A percentile compares a stretch with the other conserved stretches of the same genome.
These are phyloP conservation scores for Tipula lateralis DNA, from an alignment of 2,888 invertebrate genomes.

Conservation along the genomic window DNA sequence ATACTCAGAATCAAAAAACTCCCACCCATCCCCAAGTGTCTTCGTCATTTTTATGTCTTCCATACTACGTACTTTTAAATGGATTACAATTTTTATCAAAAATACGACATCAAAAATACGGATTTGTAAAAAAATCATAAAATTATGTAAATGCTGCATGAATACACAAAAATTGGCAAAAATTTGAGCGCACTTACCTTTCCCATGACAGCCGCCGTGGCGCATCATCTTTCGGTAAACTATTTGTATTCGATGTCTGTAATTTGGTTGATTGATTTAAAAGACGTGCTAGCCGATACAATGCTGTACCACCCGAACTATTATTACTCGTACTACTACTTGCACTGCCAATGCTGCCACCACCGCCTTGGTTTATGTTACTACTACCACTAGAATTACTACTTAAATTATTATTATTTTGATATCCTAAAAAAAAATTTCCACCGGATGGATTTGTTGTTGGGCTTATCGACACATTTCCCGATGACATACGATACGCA, in stretches of 20 bases:
- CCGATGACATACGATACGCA: constrained; percentile 52
- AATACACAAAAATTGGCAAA: background rate
- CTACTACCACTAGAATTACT: constrained; percentile 34
- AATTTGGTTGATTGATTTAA: constrained; percentile 51
- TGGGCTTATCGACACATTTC: constrained; percentile 37
- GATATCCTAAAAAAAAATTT: constrained; percentile 35
- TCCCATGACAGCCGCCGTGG: constrained; percentile 56
- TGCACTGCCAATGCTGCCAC: constrained; percentile 38
- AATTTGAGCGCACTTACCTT: constrained; percentile 45
- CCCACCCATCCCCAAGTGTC: background rate
- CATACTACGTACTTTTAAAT: background rate
- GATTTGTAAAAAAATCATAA: background rate
- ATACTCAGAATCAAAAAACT: background rate
- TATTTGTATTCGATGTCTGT: constrained; percentile 38
- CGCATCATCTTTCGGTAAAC: constrained; percentile 49
- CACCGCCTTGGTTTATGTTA: constrained; percentile 35
- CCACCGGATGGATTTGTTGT: constrained; percentile 34
- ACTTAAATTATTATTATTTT: constrained; percentile 37
- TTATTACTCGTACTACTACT: constrained; percentile 39
- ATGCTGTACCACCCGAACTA: constrained; percentile 43
- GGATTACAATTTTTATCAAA: background rate
- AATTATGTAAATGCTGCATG: background rate
- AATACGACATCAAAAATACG: background rate
- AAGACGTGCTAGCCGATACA: constrained; percentile 54
- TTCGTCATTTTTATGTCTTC: background rate